Conservation (phyloP, 2,797 vertebrate genomes). For the Simalia tracyae region DNA sequence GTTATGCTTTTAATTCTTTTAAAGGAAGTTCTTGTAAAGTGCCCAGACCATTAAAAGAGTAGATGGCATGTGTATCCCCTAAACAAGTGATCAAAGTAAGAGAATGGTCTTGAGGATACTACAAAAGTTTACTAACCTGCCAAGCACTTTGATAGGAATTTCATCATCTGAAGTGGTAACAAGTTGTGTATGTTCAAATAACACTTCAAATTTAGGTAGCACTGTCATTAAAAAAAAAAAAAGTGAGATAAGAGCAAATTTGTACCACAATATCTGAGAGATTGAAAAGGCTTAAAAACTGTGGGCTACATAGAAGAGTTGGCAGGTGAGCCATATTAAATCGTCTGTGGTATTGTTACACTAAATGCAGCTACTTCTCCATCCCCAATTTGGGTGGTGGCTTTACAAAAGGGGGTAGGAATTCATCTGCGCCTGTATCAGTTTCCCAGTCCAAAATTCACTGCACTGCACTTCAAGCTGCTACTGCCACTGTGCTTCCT, state of each 20-base stretch:
- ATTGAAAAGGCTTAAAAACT: no score
- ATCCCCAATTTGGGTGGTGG: no score
- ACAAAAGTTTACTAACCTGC: conserved; percentile 5
- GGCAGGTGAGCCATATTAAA: neutral
- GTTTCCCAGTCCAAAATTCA: no score
- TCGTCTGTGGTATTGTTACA: no score
- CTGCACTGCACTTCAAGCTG: no score
- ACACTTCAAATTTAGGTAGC: conserved; percentile 10
- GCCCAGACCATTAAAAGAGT: neutral
- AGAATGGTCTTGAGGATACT: neutral
- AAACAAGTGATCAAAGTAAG: neutral
- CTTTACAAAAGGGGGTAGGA: no score
- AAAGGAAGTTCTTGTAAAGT: neutral
- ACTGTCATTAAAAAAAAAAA: conserved; percentile 28
- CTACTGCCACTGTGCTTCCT: no score
- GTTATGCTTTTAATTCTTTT: neutral
- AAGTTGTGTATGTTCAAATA: neutral
- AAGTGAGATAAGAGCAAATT: neutral
- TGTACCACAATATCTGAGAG: neutral
- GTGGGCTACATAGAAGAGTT: neutral
- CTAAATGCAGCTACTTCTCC: no score
- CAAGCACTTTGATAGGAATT: neutral
- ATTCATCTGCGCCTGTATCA: no score
- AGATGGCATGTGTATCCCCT: neutral
- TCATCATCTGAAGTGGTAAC: neutral